A percentile compares a stretch with the other conserved stretches of the same genome.
phyloP scores from a whole-genome alignment of 2,113 vertebrate species.

The Cathartes aura region DNA sequence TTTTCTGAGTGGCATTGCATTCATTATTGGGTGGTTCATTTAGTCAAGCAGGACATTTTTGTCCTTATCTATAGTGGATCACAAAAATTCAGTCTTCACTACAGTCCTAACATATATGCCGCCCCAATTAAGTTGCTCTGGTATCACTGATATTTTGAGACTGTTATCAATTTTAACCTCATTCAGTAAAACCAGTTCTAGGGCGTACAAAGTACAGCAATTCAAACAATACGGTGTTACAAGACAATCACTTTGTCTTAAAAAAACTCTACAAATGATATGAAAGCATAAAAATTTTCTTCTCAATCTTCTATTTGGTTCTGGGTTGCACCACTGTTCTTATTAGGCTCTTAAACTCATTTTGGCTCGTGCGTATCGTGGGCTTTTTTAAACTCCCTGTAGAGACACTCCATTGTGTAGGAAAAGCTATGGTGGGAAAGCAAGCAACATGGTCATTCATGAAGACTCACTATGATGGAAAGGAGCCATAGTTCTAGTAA shows the following conservation, averaged over 20 bases:
- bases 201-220: neutral
- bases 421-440: neutral
- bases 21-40: neutral
- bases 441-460: neutral
- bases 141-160: neutral
- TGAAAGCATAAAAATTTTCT: rapidly evolving
- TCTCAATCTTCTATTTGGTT: neutral
- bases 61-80: neutral
- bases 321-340: neutral
- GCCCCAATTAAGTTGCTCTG: neutral
- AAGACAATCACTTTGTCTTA: neutral
- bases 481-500: neutral
- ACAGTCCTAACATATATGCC: neutral
- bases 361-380: neutral
- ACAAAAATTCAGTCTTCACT: neutral
- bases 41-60: neutral
- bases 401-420: neutral
- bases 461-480: neutral
- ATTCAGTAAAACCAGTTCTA: neutral
- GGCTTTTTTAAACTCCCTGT: neutral
- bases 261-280: neutral
- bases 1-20: neutral
- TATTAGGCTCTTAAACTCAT: neutral
- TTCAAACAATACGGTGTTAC: neutral
- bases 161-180: neutral